Conservation (phyloP, 1,140 invertebrate genomes). For the Sesamia nonagrioides region DNA sequence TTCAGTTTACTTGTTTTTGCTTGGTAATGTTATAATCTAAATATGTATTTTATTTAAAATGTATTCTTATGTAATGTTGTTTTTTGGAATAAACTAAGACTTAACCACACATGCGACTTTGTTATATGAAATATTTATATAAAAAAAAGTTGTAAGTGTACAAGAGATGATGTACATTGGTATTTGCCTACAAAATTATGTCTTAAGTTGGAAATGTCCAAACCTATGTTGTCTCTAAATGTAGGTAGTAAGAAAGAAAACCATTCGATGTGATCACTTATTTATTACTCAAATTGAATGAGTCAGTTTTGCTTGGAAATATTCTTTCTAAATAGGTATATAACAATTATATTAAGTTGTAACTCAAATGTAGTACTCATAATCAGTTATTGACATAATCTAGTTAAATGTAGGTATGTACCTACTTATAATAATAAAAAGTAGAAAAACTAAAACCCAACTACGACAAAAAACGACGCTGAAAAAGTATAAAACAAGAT, state of each 20-base stretch:
- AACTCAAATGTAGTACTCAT: too few relatives aligned
- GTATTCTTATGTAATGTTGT: conserved; percentile 15
- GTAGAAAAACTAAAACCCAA: too few relatives aligned
- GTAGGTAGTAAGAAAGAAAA: conserved; percentile 19
- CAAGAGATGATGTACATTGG: not conserved
- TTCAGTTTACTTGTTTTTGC: conserved; percentile 10
- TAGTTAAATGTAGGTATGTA: too few relatives aligned
- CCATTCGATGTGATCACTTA: not conserved
- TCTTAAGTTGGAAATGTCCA: conserved; percentile 9
- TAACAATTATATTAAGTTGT: too few relatives aligned
- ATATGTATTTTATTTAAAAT: too few relatives aligned
- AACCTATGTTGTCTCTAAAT: conserved; percentile 6
- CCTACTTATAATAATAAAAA: too few relatives aligned
- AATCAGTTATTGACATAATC: too few relatives aligned
- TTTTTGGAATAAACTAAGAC: conserved; percentile 13
- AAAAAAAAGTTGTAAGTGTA: conserved; percentile 12
- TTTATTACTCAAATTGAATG: conserved; percentile 11
- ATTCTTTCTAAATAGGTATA: not conserved
- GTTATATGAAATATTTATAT: conserved; percentile 6
- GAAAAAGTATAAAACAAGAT: too few relatives aligned
- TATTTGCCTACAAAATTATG: conserved; percentile 6
- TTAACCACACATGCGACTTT: conserved; percentile 19
- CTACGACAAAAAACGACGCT: too few relatives aligned
- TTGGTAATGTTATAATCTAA: too few relatives aligned
- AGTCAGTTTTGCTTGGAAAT: conserved; percentile 14